Base-by-base conservation (phyloP, 2,888 invertebrate species). In the Melitaea athalia region DNA sequence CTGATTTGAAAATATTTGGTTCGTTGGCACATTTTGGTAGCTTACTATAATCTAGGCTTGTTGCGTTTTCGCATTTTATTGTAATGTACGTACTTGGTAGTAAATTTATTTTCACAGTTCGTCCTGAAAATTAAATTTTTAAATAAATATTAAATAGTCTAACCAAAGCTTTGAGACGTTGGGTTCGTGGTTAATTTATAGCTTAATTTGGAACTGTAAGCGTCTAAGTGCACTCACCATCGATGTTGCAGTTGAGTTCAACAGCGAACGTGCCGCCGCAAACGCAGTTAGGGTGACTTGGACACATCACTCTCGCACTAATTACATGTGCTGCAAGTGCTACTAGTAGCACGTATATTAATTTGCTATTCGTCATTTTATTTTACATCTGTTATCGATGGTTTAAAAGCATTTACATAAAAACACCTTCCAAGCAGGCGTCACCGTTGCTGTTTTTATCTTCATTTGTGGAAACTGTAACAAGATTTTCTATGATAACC, bases 211-310 rank as follows among this genome's bases (percentile, higher is more conserved):
- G 47, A 42, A 42, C n/a, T 67, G 71, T 59, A 62, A 64, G 68
- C 66, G 49, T 70, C 64, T 72, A 79, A 86, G 82, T 81, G 85
- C 81, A 88, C 91, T 91, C 81, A 91, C 92, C 92, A 78, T 90
- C 89, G 80, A 92, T 87, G 82, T 89, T 87, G 82, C 92, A 92
- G 87, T 90, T 85, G 81, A 92, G 86, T 86, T 92, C 92, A 72
- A 91, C 79, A 64, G 89, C 85, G 78, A 91, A 81, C 79, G 89
- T 87, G 80, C 90, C 90, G 75, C 88, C 88, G 76, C 92, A 92
- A 88, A 88, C 84, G 85, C 92, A 92, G 89, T 92, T 90, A 84
- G 90, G 88, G 83, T 90, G 86, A 83, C 81, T 86, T 74, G 91
- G 92, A 78, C 92, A 92, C 82, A 83, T 81, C 79, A 84, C 81